A percentile compares a stretch with the other conserved stretches of the same genome.
These are phyloP conservation scores for Xyliphius kryptos DNA, from an alignment of 2,113 vertebrate genomes.

Conservation along the genomic window DNA sequence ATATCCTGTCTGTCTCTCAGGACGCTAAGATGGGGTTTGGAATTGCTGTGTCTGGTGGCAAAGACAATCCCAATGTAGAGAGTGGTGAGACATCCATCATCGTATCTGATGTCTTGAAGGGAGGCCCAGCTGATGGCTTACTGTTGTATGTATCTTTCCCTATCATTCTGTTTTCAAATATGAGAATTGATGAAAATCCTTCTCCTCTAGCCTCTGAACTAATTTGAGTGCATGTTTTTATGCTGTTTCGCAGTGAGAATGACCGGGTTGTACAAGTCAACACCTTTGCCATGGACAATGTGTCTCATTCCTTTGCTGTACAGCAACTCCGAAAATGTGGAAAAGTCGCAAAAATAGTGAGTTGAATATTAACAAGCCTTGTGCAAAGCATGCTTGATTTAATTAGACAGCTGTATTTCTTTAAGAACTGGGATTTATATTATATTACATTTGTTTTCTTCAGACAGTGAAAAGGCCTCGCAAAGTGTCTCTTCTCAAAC, in stretches of 20 bases:
- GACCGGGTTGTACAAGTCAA: slow-evolving; percentile 89
- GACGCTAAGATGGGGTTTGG: slow-evolving; percentile 92
- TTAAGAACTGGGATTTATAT: too few relatives aligned
- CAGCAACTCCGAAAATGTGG: slow-evolving; percentile 91
- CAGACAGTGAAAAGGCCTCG: slow-evolving; percentile 87
- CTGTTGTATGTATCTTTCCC: slow-evolving; percentile 76
- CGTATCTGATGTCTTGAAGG: slow-evolving; percentile 85
- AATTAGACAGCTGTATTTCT: too few relatives aligned
- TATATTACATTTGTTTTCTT: neutral
- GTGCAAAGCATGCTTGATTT: too few relatives aligned
- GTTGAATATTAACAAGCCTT: too few relatives aligned
- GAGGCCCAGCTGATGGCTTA: slow-evolving; percentile 85
- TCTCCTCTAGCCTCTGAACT: too few relatives aligned
- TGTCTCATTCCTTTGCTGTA: slow-evolving; percentile 88
- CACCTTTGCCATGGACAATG: slow-evolving; percentile 82
- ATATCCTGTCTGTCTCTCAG: slow-evolving; percentile 46
- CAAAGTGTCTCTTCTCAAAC: slow-evolving; percentile 67
- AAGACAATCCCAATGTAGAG: slow-evolving; percentile 90
- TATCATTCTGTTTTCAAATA: too few relatives aligned
- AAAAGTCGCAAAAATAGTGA: slow-evolving; percentile 87
- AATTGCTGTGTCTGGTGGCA: slow-evolving; percentile 89
- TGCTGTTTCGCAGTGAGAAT: slow-evolving; percentile 70
- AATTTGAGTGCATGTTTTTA: too few relatives aligned
- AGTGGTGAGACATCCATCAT: slow-evolving; percentile 90
- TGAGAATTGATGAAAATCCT: too few relatives aligned